Percentiles rank a stretch among this genome's conserved stretches.
Evolutionary conservation across 2,797 vertebrate genomes (phyloP).

Genomic region (Myripristis jacobus): DNA sequence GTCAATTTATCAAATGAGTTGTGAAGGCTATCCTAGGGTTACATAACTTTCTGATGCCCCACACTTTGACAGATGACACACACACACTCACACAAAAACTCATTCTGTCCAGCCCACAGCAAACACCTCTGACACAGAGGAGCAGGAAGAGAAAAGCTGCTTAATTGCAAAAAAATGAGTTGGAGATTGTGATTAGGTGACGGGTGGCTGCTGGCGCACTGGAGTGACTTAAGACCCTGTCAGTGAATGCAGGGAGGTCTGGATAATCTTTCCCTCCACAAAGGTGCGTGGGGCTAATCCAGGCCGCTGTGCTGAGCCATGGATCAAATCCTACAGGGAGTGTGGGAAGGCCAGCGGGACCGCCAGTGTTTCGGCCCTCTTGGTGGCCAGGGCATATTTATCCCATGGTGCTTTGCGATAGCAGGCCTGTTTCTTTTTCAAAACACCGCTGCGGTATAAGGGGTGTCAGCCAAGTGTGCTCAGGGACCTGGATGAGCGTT

Average conservation of each 20-base stretch:
- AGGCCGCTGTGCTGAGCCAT: constrained; percentile 77
- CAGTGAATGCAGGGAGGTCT: constrained; percentile 85
- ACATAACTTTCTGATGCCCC: constrained; percentile 27
- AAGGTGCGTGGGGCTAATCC: constrained; percentile 85
- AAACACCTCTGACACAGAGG: constrained; percentile 49
- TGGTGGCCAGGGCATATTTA: constrained; percentile 67
- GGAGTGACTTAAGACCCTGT: constrained; percentile 84
- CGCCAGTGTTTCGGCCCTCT: constrained; percentile 65
- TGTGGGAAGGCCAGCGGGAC: constrained; percentile 84
- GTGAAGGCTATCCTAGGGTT: background rate
- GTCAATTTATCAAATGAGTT: constrained; percentile 5
- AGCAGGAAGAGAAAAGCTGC: constrained; percentile 77
- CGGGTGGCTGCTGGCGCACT: constrained; percentile 79
- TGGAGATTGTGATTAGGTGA: constrained; percentile 79
- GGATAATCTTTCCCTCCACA: constrained; percentile 85
- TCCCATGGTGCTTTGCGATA: constrained; percentile 67
- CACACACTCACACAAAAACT: constrained; percentile 33
- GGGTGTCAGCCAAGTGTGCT: constrained; percentile 7
- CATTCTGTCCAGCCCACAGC: constrained; percentile 25
- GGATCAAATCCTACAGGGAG: constrained; percentile 82
- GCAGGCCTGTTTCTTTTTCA: constrained; percentile 50
- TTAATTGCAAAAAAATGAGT: constrained; percentile 82
- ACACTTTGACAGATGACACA: constrained; percentile 36
- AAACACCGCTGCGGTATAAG: constrained; percentile 48
- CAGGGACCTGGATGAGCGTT: background rate